phyloP scores from a whole-genome alignment of 2,797 vertebrate genomes.

The Enteromius paludinosus region DNA sequence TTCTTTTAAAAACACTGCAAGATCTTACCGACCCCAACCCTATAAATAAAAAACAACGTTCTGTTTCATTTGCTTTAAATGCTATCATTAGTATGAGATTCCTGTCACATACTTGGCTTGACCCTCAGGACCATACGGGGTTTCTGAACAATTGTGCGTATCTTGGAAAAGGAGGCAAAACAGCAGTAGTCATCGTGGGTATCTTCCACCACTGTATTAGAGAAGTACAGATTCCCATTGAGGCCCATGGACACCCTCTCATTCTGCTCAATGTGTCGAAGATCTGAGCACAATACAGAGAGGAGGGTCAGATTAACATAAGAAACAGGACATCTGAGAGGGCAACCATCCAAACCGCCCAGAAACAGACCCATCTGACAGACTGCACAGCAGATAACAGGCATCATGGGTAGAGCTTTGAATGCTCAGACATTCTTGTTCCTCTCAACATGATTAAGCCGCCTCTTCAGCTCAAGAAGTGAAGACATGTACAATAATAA shows the following conservation, averaged over 20 bases:
- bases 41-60: background rate
- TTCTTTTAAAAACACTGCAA: background rate
- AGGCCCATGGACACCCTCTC: slow-evolving; percentile 91
- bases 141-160: slow-evolving; percentile 93
- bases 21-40: background rate
- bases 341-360: slow-evolving; percentile 31
- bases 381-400: slow-evolving; percentile 25
- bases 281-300: slow-evolving; percentile 74
- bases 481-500: slow-evolving; percentile 10
- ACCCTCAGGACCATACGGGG: slow-evolving; percentile 79
- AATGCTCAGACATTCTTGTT: background rate
- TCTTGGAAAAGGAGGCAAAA: slow-evolving; percentile 84
- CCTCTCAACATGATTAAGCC: background rate
- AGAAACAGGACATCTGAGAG: slow-evolving; percentile 36
- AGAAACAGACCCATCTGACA: slow-evolving; percentile 25
- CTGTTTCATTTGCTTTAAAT: background rate
- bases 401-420: slow-evolving; percentile 22
- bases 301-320: slow-evolving; percentile 47
- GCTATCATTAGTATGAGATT: background rate
- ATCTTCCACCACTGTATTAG: slow-evolving; percentile 87
- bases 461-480: slow-evolving; percentile 1
- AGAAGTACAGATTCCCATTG: slow-evolving; percentile 93
- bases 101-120: slow-evolving; percentile 82
- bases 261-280: slow-evolving; percentile 89
- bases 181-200: slow-evolving; percentile 91